Evolutionary conservation across 2,113 vertebrate species (phyloP), one percentile per base, ranked within the genome.

Genomic region (Poeciliopsis prolifica): DNA sequence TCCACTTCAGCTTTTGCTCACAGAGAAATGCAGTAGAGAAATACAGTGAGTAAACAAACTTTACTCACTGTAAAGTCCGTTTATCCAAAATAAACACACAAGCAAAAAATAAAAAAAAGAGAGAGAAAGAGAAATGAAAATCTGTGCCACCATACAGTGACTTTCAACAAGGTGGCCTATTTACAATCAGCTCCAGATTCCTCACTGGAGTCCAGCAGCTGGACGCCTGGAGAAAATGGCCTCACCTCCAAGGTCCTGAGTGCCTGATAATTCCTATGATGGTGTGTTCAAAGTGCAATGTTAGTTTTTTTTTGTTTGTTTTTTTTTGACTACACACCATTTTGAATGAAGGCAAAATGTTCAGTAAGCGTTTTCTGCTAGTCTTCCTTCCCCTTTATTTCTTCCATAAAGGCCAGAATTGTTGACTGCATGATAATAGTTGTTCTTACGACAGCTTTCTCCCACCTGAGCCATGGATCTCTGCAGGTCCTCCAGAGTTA

Each of bases 1-100:
- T 74, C 78, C 48, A 80, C 64, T 35, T 74, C 48, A 48, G 83
- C 61, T 68, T 51, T 44, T 75, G 84, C 65, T 67, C 70, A 54
- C 65, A 61, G 33, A 33, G 33, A 33, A 33, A 8, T 33, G 8
- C 33, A 33, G 31, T 33, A 33, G 37, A 69, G 58, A 78, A 17
- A 24, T 61, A 12, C 69, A 66, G 29, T 22, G 29, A 62, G 74
- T 30, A 30, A 30, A 30, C 3, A 3, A 4, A 30, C 30, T 30
- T 30, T 30, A 30, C 30, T 30, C 48, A 58, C 19, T 58, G 9
- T n/a, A 58, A 58, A 58, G 51, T 58, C 7, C 8, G 24, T 58
- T 61, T 54, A 86, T 61, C 37, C 7, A 54, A 22, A 51, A 75
- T 58, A 35, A 61, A 26, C 10, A 54, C 11, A 2, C 22, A 13